Base-by-base conservation (phyloP, 2,797 vertebrate genomes). In the Takifugu rubripes region DNA sequence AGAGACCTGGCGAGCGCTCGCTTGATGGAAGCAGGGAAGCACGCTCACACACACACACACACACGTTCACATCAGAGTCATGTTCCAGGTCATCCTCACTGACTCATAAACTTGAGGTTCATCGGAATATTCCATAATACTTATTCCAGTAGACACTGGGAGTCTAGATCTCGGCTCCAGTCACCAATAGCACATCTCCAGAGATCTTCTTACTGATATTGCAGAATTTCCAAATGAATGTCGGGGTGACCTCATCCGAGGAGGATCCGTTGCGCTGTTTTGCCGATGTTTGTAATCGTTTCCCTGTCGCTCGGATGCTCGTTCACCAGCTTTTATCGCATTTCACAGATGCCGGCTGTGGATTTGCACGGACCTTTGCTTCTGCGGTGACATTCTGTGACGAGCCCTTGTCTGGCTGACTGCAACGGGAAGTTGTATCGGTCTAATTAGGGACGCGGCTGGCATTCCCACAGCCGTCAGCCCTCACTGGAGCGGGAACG, bases 361-460 rank as follows among this genome's bases (percentile, higher is more conserved):
- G 70, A 15, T 55, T 57, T 10, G 43, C 61, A 73, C 50, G 51
- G 79, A 74, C 29, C 54, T n/a, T 63, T 7, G 65, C 61, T 62
- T 69, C 45, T 63, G 49, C 46, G 62, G 47, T 63, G 49, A 61
- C 61, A 75, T 66, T 70, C 21, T 8, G 58, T 57, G 62, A 52
- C 50, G 7, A 45, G 68, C 67, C 72, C 83, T 87, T 86, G 84
- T 88, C 68, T 81, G 26, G 57, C 78, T 62, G 73, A 79, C 76
- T 77, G 75, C 69, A 17, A 66, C 49, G 64, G 84, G 78, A 82
- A 79, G 69, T 83, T 67, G 79, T 72, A 78, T 86, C 64, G 49
- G 78, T 67, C 82, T 84, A 85, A 86, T 88, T 83, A 84, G 66
- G 62, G 65, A 85, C 62, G 76, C 70, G 77, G 82, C 52, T 83